These are phyloP conservation scores for Nymphalis c-album DNA, from an alignment of 2,888 invertebrate species.

Conservation along the genomic window DNA sequence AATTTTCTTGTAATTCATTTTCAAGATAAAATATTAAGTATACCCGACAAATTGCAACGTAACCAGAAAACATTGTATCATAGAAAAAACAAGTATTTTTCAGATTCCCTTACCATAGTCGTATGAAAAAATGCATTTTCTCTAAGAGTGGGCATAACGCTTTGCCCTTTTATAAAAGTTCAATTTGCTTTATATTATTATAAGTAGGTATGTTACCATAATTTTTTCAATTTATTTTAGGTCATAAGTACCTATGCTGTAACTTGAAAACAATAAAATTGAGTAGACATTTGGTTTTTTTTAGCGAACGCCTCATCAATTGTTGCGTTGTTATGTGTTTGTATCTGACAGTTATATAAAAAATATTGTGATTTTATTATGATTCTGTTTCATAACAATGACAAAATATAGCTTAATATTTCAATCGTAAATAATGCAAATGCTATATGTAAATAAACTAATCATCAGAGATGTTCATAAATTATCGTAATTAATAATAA, in stretches of 20 bases:
- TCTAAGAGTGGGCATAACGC: conserved; percentile 20
- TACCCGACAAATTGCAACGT: background rate
- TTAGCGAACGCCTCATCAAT: conserved; percentile 20
- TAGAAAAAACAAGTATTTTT: background rate
- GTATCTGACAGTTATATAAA: conserved; percentile 5
- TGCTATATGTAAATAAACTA: too few species aligned
- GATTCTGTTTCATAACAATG: too few species aligned
- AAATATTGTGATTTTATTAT: too few species aligned
- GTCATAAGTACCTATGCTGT: conserved; percentile 31
- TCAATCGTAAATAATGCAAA: too few species aligned
- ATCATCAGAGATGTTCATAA: too few species aligned
- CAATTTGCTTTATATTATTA: conserved; percentile 24
- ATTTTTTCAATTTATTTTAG: conserved; percentile 28
- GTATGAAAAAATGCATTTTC: conserved; percentile 25
- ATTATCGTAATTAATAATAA: too few species aligned
- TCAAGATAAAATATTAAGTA: too few species aligned
- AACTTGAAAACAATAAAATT: conserved; percentile 35
- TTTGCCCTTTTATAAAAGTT: conserved; percentile 26
- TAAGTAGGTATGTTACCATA: conserved; percentile 38
- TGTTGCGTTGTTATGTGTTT: background rate
- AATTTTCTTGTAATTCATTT: too few species aligned
- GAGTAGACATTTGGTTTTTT: conserved; percentile 24
- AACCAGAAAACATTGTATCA: background rate
- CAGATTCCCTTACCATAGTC: conserved; percentile 11
- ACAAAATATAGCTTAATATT: too few species aligned